phyloP scores from a whole-genome alignment of 2,113 vertebrate genomes.

The Pterocles orientalis region DNA sequence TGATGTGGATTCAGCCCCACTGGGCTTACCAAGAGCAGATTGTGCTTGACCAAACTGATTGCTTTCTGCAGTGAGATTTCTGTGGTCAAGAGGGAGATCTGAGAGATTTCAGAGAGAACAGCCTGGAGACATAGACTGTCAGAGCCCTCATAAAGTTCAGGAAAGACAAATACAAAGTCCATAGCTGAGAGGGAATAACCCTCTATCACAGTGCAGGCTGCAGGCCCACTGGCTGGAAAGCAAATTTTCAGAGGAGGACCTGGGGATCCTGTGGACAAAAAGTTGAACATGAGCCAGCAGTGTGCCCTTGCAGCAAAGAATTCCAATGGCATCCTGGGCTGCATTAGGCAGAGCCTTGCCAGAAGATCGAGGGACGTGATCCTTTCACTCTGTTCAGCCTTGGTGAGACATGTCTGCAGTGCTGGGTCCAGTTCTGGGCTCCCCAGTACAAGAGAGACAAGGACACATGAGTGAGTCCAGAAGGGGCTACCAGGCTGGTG shows the following conservation, averaged over 20 bases:
- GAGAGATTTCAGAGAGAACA: neutral
- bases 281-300: too few species aligned
- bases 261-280: too few species aligned
- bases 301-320: neutral
- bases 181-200: neutral
- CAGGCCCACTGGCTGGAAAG: too few species aligned
- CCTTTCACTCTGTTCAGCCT: neutral
- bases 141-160: neutral
- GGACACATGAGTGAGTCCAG: neutral
- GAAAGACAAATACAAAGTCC: neutral
- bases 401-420: neutral
- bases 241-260: too few species aligned
- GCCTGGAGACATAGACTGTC: neutral
- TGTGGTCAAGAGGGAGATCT: neutral
- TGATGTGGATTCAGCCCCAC: neutral
- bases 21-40: neutral
- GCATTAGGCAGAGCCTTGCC: neutral
- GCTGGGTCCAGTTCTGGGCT: neutral
- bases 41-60: neutral
- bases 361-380: neutral
- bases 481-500: neutral
- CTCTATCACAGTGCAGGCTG: neutral
- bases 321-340: neutral
- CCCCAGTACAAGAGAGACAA: neutral
- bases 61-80: neutral